phyloP scores from a whole-genome alignment of 2,888 invertebrate species.

The Cacoxenus indagator region DNA sequence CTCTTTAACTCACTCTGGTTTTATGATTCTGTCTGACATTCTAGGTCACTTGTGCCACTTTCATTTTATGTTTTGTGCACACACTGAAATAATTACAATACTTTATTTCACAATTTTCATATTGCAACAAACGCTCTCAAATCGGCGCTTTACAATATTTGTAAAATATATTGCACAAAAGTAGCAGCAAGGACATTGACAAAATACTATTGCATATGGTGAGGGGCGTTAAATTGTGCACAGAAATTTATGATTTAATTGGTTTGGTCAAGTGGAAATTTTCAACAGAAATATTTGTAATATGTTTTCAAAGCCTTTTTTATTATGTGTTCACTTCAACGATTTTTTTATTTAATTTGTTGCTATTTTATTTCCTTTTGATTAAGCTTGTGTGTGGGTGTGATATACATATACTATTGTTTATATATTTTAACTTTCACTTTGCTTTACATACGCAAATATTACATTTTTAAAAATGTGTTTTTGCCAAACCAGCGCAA shows the following conservation, averaged over 20 bases:
- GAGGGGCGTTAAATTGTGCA: neutral
- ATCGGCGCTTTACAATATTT: neutral
- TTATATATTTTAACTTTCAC: conserved; percentile 22
- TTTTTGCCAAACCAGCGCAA: conserved; percentile 1
- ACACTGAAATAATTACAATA: neutral
- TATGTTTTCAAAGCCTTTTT: conserved; percentile 32
- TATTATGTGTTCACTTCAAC: conserved; percentile 33
- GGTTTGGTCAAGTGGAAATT: conserved; percentile 58
- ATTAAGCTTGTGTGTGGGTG: conserved; percentile 27
- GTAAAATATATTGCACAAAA: neutral
- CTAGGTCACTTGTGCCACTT: neutral
- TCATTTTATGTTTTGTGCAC: neutral
- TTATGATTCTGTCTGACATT: neutral
- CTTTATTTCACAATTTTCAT: neutral
- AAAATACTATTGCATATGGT: conserved; percentile 16
- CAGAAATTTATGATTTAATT: conserved; percentile 58
- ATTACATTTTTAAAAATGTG: conserved; percentile 38
- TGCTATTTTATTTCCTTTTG: neutral
- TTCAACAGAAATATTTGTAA: conserved; percentile 28
- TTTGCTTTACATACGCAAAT: neutral
- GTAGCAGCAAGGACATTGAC: neutral
- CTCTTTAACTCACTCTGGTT: neutral
- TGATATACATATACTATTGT: neutral
- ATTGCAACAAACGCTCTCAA: neutral
- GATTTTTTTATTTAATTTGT: neutral